Percentiles rank a stretch among this genome's conserved stretches.
Evolutionary conservation across 2,888 invertebrate genomes (phyloP).

Genomic region (Dicranocentrus wangi): DNA sequence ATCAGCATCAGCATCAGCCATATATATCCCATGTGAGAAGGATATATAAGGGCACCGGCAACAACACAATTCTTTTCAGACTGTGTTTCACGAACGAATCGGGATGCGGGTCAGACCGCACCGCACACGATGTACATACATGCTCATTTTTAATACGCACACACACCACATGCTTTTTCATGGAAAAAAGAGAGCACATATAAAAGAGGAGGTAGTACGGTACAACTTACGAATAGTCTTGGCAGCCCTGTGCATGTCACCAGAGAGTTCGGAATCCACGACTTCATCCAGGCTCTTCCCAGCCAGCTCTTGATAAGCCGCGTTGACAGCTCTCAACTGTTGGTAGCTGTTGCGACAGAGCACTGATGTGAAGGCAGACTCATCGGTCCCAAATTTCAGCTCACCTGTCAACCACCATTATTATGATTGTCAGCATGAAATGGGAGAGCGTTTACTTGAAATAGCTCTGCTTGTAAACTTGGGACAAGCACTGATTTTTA

Average conservation of each 20-base stretch:
- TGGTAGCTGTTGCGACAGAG: constrained; percentile 75
- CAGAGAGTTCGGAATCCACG: constrained; percentile 68
- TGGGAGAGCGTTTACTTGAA: background rate
- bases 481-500: constrained; percentile 36
- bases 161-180: no score
- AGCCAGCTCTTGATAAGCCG: constrained; percentile 69
- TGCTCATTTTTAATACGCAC: no score
- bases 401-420: constrained; percentile 72
- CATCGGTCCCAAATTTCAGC: constrained; percentile 75
- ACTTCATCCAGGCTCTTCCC: constrained; percentile 70
- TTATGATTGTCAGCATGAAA: constrained; percentile 51
- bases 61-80: constrained; percentile 30
- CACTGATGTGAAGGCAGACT: constrained; percentile 74
- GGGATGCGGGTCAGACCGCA: no score
- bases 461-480: background rate
- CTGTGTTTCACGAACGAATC: no score
- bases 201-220: constrained; percentile 13
- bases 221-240: constrained; percentile 71
- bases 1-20: no score
- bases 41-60: constrained; percentile 11
- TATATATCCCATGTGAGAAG: no score
- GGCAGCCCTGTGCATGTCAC: constrained; percentile 70
- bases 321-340: constrained; percentile 74
- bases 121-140: no score
- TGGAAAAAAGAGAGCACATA: background rate